Evolutionary conservation across 2,797 vertebrate species (phyloP).

Genomic region (Rhincodon typus): DNA sequence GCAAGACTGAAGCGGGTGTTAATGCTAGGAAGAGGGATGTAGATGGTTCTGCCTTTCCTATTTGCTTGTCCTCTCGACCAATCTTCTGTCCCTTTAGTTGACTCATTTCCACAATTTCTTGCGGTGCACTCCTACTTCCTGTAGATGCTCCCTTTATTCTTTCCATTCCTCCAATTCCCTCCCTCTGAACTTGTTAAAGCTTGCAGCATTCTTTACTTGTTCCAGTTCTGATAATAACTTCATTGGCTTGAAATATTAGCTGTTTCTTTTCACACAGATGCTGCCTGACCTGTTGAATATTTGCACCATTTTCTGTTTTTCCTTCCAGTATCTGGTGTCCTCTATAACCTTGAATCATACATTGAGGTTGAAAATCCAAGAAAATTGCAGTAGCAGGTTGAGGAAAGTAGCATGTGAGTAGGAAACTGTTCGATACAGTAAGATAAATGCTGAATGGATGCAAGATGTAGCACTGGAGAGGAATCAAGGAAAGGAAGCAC

Average conservation of each 20-base stretch:
- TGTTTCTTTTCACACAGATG: not conserved
- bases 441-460: not conserved
- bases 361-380: not conserved
- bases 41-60: not conserved
- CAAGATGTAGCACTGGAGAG: not conserved
- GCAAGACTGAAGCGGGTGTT: not conserved
- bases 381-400: not conserved
- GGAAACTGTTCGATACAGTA: not conserved
- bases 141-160: not conserved
- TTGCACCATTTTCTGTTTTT: not conserved
- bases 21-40: not conserved
- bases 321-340: not conserved
- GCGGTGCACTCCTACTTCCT: not conserved
- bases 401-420: not conserved
- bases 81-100: not conserved
- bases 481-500: not conserved
- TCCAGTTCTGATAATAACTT: not conserved
- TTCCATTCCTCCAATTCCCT: not conserved
- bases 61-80: not conserved
- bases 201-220: not conserved
- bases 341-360: not conserved
- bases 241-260: not conserved
- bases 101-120: not conserved
- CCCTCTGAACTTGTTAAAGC: not conserved
- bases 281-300: not conserved